Conservation (phyloP, 2,888 invertebrate species). For the Elgonia sp. region DNA sequence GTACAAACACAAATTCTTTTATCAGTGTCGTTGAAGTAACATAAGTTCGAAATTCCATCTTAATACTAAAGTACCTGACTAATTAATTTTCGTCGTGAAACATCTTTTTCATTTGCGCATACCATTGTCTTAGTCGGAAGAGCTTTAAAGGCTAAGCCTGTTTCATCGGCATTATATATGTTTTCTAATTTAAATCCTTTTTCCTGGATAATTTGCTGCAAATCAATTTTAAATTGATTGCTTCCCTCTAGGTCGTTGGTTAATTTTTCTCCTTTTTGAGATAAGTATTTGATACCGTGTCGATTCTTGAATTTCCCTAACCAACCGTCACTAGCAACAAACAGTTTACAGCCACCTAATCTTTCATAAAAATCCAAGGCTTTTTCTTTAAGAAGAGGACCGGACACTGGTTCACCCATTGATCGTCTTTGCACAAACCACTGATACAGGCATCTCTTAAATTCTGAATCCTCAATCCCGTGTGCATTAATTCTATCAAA, state of each 20-base stretch:
- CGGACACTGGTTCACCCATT: slow-evolving; percentile 33
- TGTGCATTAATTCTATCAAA: slow-evolving; percentile 13
- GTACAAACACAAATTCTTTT: too few species aligned
- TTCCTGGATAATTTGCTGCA: neutral
- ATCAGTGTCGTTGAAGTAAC: too few species aligned
- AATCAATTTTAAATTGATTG: neutral
- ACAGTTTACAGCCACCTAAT: slow-evolving; percentile 15
- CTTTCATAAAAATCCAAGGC: slow-evolving; percentile 25
- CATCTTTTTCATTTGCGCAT: slow-evolving; percentile 25
- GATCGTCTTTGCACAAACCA: slow-evolving; percentile 42
- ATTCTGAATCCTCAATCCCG: slow-evolving; percentile 14
- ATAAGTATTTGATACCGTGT: slow-evolving; percentile 29
- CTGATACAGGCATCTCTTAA: slow-evolving; percentile 29
- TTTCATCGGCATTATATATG: slow-evolving; percentile 41
- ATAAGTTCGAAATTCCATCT: too few species aligned
- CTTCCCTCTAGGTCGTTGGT: slow-evolving; percentile 16
- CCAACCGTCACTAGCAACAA: slow-evolving; percentile 50
- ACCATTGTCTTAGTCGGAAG: slow-evolving; percentile 24
- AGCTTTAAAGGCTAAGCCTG: slow-evolving; percentile 27
- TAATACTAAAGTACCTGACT: slow-evolving; percentile 18
- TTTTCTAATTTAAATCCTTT: slow-evolving; percentile 27
- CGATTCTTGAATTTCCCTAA: slow-evolving; percentile 18
- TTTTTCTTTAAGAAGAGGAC: slow-evolving; percentile 44
- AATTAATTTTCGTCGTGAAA: slow-evolving; percentile 22
- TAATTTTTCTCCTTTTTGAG: slow-evolving; percentile 38